phyloP scores from a whole-genome alignment of 2,797 vertebrate species.

The Lates japonicus region DNA sequence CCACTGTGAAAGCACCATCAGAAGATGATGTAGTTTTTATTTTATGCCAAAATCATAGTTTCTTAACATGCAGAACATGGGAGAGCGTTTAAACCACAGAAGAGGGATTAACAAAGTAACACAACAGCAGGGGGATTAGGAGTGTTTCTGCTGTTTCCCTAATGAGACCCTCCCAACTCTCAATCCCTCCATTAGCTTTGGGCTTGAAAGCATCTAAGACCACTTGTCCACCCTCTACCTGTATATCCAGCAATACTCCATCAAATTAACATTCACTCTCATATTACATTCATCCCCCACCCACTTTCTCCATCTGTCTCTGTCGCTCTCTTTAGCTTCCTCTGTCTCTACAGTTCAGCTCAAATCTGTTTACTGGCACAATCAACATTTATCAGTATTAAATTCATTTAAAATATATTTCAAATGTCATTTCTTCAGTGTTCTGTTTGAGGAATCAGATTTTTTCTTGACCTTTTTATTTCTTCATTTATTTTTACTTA shows the following conservation, averaged over 20 bases:
- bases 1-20: not conserved
- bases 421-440: not conserved
- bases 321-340: not conserved
- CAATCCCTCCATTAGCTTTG: constrained; percentile 47
- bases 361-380: not conserved
- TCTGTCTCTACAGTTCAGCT: not conserved
- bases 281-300: not conserved
- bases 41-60: constrained; percentile 25
- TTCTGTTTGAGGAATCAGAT: not conserved
- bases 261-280: not conserved
- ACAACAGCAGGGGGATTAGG: constrained; percentile 43
- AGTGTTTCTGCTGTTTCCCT: constrained; percentile 27
- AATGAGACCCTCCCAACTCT: constrained; percentile 20
- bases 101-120: constrained; percentile 63
- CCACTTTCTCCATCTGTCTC: constrained; percentile 25
- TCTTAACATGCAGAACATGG: constrained; percentile 32
- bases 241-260: not conserved
- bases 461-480: constrained; percentile 9
- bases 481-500: not conserved
- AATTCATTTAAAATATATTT: constrained; percentile 6
- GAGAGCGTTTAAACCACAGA: constrained; percentile 54
- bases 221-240: constrained; percentile 64
- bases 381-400: constrained; percentile 8
- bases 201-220: constrained; percentile 41
- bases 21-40: constrained; percentile 49